Evolutionary conservation across 2,113 vertebrate species (phyloP).

Genomic region (Aldabrachelys gigantea): DNA sequence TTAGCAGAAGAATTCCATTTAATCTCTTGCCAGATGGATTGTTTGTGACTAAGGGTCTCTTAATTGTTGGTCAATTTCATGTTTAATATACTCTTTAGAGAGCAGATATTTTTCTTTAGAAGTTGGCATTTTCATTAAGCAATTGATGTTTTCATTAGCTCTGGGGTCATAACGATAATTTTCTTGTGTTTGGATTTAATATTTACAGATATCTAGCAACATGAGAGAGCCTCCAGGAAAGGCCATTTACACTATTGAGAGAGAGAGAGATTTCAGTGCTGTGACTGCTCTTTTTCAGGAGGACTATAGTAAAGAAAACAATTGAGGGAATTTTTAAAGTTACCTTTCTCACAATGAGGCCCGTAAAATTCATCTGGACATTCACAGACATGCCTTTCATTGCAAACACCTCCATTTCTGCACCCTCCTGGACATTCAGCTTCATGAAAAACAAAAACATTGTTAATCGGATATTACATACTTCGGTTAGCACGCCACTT

Average conservation of each 20-base stretch:
- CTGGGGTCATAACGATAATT: not conserved
- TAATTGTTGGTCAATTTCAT: not conserved
- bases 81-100: conserved; percentile 3
- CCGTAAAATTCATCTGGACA: conserved; percentile 91
- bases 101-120: conserved; percentile 28
- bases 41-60: conserved; percentile 21
- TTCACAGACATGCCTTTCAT: conserved; percentile 87
- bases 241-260: conserved; percentile 18
- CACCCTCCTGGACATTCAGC: conserved; percentile 91
- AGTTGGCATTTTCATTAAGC: not conserved
- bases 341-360: conserved; percentile 93
- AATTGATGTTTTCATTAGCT: conserved; percentile 19
- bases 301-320: not conserved
- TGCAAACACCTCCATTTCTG: conserved; percentile 89
- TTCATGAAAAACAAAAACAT: conserved; percentile 70
- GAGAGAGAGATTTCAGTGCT: not conserved
- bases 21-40: conserved; percentile 45
- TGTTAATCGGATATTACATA: not conserved
- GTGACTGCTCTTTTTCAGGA: not conserved
- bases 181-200: conserved; percentile 14
- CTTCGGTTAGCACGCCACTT: not conserved
- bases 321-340: not conserved
- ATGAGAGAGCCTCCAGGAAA: conserved; percentile 33
- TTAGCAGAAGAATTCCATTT: conserved; percentile 56
- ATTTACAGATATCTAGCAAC: not conserved